Conservation (phyloP, 2,113 vertebrate species). For the Cavia aperea region DNA sequence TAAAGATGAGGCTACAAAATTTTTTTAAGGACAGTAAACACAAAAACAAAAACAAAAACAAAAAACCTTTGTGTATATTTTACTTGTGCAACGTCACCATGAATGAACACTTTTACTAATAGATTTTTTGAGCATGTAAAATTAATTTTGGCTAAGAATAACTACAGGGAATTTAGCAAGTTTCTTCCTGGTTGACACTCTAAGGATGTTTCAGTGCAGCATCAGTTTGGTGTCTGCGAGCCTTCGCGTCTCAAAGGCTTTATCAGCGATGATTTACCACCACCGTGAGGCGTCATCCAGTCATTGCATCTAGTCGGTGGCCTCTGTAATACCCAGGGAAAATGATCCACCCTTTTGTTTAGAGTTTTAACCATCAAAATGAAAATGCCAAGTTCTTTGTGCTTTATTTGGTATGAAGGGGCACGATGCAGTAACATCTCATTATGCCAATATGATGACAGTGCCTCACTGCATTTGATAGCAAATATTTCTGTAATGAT, state of each 20-base stretch:
- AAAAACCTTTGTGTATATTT: background rate
- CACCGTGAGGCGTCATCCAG: constrained; percentile 67
- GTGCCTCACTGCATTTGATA: background rate
- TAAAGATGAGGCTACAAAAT: constrained; percentile 1
- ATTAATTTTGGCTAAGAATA: constrained; percentile 58
- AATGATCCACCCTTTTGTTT: background rate
- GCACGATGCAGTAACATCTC: background rate
- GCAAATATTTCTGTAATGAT: constrained; percentile 10
- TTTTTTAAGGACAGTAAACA: constrained; percentile 23
- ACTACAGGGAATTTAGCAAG: constrained; percentile 48
- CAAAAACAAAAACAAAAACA: too few species aligned
- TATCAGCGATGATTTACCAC: constrained; percentile 53
- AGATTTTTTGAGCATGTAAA: constrained; percentile 33
- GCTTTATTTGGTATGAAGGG: constrained; percentile 2
- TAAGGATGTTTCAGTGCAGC: background rate
- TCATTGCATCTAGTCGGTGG: constrained; percentile 44
- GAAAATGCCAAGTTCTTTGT: constrained; percentile 23
- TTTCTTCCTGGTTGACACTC: constrained; percentile 12
- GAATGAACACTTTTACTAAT: constrained; percentile 35
- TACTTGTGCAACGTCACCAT: background rate
- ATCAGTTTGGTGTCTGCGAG: background rate
- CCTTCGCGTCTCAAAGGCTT: background rate
- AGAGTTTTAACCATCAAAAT: constrained; percentile 7
- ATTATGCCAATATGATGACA: background rate
- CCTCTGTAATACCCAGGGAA: background rate